Evolutionary conservation across 1,140 invertebrate species (phyloP), one percentile per base, ranked within the genome.

Genomic region (Pseudobourletiella spinata): DNA sequence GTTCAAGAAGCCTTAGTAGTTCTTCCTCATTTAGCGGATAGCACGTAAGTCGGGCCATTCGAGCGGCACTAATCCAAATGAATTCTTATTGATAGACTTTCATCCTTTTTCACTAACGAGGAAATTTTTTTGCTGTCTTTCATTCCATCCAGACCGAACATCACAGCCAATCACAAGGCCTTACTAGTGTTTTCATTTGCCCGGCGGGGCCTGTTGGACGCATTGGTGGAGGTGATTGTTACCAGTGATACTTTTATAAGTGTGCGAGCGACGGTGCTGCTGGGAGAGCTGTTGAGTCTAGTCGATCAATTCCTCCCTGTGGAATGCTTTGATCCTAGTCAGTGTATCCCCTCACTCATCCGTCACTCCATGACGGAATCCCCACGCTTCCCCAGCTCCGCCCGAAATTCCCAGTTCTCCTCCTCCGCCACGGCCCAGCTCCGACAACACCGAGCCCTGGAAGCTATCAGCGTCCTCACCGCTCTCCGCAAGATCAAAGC

Each of bases 141-240:
- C n/a, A n/a, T 64, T 69, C 55, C n/a, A 75, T 77, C 18, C 56
- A 90, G 91, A 63, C 86, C 91, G 1, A 95, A 95, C 75, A 83
- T 96, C 61, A 85, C 86, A 46, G 89, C 95, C 73, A 88, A 94
- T 73, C 93, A 97, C 78, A 77, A 89, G 67, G 85, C 91, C n/a
- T 75, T 97, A 18, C 74, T 97, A 61, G 80, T 98, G 4, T 88
- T 91, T 71, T 85, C 88, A 70, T 88, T 96, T 73, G 76, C 96
- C 39, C 86, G 90, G 75, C 86, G 84, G 61, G 91, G 92, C 43
- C 74, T 97, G 14, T 79, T 95, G 44, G 86, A 89, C 72, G 92
- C 91, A 15, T 79, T 98, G 35, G 87, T 89, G 15, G 89, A 95
- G 78, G 92, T 95, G 3, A 89, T 95, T 68, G 86, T 91, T 4